Percentiles rank a stretch among this genome's conserved stretches.
These are phyloP conservation scores for Carabus problematicus DNA, from an alignment of 2,888 invertebrate species.

Conservation along the genomic window DNA sequence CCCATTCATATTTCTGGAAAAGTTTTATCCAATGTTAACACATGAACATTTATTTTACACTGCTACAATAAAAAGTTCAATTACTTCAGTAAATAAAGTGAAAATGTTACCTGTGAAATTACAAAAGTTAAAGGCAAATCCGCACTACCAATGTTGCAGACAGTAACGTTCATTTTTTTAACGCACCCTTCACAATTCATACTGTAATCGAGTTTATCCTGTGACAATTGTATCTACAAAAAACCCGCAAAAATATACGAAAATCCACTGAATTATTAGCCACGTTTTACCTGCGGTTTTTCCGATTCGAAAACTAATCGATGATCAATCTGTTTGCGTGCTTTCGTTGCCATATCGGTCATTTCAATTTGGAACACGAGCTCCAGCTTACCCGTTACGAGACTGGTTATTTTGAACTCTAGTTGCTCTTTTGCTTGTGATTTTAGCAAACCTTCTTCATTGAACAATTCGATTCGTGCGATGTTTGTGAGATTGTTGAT, in stretches of 20 bases:
- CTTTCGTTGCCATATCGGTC: constrained; percentile 23
- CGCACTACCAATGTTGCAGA: constrained; percentile 10
- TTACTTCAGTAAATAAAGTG: not conserved
- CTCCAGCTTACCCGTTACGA: constrained; percentile 10
- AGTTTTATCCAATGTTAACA: too few species aligned
- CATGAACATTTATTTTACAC: constrained; percentile 5
- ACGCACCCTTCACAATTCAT: constrained; percentile 18
- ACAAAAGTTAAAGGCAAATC: constrained; percentile 17
- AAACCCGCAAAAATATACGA: not conserved
- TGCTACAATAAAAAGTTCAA: not conserved
- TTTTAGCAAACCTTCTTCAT: constrained; percentile 23
- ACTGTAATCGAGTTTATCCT: constrained; percentile 32
- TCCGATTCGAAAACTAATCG: constrained; percentile 17
- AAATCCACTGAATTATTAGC: not conserved
- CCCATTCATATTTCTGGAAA: constrained; percentile 18
- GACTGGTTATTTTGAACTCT: constrained; percentile 10
- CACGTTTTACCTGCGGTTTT: constrained; percentile 16
- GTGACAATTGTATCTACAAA: constrained; percentile 22
- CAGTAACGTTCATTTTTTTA: constrained; percentile 15
- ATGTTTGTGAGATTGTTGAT: not conserved
- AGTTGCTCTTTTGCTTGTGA: constrained; percentile 20
- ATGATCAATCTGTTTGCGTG: constrained; percentile 15
- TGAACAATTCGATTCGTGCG: constrained; percentile 7
- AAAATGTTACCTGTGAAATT: constrained; percentile 28
- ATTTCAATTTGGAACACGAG: constrained; percentile 22